Conservation (phyloP, 2,888 invertebrate species). For the Clanis bilineata region DNA sequence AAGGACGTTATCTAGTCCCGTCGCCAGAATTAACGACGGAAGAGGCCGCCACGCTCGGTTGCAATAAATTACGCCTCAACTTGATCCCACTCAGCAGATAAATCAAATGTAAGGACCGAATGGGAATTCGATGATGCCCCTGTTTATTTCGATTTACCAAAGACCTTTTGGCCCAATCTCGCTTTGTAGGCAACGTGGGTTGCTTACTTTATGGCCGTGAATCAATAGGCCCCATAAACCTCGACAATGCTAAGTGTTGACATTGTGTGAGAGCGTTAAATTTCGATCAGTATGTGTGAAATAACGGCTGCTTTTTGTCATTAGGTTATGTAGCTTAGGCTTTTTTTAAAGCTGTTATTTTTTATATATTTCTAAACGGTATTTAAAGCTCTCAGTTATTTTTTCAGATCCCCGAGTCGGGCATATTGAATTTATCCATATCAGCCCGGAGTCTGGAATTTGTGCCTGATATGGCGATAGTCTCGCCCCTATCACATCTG, state of each 20-base stretch:
- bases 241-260: constrained; percentile 11
- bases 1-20: constrained; percentile 58
- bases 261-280: constrained; percentile 7
- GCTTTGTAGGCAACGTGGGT: constrained; percentile 49
- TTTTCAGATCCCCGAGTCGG: no score
- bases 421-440: no score
- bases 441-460: no score
- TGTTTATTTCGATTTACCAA: constrained; percentile 51
- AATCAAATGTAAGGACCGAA: constrained; percentile 70
- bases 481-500: no score
- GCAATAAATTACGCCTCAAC: constrained; percentile 67
- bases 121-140: constrained; percentile 65
- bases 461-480: no score
- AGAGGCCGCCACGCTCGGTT: constrained; percentile 47
- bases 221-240: constrained; percentile 19
- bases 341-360: no score
- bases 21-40: constrained; percentile 62
- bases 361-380: no score
- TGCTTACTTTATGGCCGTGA: constrained; percentile 36
- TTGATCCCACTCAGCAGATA: constrained; percentile 69
- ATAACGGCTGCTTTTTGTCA: neutral
- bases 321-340: no score
- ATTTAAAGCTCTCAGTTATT: no score
- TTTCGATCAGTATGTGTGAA: neutral
- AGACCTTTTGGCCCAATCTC: constrained; percentile 44